Base-by-base conservation (phyloP, 2,888 invertebrate species). In the Zootermopsis nevadensis region DNA sequence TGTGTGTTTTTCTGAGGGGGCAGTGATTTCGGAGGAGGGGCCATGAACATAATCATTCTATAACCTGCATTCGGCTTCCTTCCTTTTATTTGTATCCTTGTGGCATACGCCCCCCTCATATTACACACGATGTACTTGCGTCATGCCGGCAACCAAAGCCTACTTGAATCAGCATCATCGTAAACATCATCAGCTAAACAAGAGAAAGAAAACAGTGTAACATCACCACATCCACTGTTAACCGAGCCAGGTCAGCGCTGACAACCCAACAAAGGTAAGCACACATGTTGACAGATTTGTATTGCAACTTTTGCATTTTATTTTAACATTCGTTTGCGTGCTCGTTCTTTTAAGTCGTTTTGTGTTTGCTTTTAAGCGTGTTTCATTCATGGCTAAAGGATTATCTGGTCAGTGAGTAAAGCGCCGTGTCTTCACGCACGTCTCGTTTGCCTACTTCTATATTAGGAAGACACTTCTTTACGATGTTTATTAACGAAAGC, bases 1-100 rank as follows among this genome's bases (percentile, higher is more conserved):
- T 74, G 74, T n/a, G 74, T 74, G 35, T 74, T n/a, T 67, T 67
- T 69, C 19, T 69, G 69, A 69, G 69, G 69, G 69, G 69, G 69
- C 69, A 69, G 74, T 38, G 74, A 74, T 38, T 74, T 74, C 22
- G 33, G 33, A 69, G 69, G 69, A 69, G 69, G 33, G 8, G 31
- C 69, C 22, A 31, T 4, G 2, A 27, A 6, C 60, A 60, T 60
- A 60, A 60, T 60, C 60, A 60, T n/a, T n/a, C n/a, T 60, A 33
- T 69, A 69, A 69, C 69, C 4, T 69, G 69, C 15, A 12, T 31
- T 15, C 1, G 22, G 6, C 60, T 60, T 48, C 19, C 15, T 60
- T 60, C 60, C 27, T n/a, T 60, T 60, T 60, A 12, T n/a, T 60
- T 27, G n/a, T 60, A 60, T 60, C 6, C n/a, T 60, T n/a, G 27